Evolutionary conservation across 1,140 invertebrate species (phyloP).

Genomic region (Scaptomyza hsui): DNA sequence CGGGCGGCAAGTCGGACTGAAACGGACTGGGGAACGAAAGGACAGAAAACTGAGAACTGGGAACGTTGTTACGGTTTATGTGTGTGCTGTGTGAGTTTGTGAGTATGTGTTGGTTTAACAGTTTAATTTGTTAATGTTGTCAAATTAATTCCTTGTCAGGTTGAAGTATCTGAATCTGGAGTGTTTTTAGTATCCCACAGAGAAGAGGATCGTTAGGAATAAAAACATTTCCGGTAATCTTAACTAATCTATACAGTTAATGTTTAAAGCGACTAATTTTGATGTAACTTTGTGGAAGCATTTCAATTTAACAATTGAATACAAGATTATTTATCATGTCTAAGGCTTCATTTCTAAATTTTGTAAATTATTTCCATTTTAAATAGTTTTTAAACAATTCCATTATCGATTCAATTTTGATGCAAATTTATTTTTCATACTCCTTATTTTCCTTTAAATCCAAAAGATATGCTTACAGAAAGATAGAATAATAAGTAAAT

Average conservation of each 20-base stretch:
- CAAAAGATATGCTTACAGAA: too few relatives aligned
- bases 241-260: not conserved
- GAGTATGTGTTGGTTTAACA: slow-evolving; percentile 66
- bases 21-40: slow-evolving; percentile 1
- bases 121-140: slow-evolving; percentile 84
- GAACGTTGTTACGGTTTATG: slow-evolving; percentile 28
- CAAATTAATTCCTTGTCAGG: slow-evolving; percentile 81
- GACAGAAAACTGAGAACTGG: slow-evolving; percentile 13
- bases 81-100: slow-evolving; percentile 29
- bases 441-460: too few relatives aligned
- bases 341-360: too few relatives aligned
- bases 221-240: not conserved
- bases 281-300: not conserved
- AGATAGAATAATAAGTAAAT: too few relatives aligned
- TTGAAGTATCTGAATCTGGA: slow-evolving; percentile 39
- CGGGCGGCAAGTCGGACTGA: slow-evolving; percentile 4
- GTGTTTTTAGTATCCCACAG: slow-evolving; percentile 13
- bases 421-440: too few relatives aligned
- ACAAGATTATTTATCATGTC: too few relatives aligned
- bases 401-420: too few relatives aligned
- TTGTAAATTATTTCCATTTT: too few relatives aligned
- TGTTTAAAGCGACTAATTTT: not conserved
- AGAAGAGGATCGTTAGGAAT: slow-evolving; percentile 4
- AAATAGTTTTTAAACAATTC: too few relatives aligned
- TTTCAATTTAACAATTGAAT: too few relatives aligned